A percentile compares a stretch with the other conserved stretches of the same genome.
phyloP scores from a whole-genome alignment of 2,888 invertebrate species.

The Nephrotoma guestfalica region DNA sequence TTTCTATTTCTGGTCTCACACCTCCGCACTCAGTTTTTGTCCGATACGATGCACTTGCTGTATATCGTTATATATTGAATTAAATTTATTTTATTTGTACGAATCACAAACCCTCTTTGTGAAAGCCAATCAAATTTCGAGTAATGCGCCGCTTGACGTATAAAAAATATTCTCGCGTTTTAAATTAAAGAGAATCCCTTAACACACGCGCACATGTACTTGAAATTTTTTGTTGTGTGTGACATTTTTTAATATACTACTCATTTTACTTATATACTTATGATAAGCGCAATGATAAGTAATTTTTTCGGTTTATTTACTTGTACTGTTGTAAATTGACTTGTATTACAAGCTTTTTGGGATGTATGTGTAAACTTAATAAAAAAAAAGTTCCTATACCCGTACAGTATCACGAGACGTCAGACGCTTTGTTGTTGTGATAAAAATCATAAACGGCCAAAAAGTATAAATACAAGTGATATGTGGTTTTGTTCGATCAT shows the following conservation, averaged over 20 bases:
- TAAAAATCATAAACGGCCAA: background rate
- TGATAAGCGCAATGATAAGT: background rate
- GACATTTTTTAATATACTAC: background rate
- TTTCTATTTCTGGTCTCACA: too few species aligned
- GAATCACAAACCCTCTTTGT: too few species aligned
- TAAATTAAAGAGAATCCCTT: background rate
- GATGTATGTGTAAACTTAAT: background rate
- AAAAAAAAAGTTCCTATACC: background rate
- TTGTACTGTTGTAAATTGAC: background rate
- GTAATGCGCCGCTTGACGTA: too few species aligned
- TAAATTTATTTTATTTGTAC: too few species aligned
- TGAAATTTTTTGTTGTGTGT: background rate
- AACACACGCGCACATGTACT: background rate
- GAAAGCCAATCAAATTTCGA: too few species aligned
- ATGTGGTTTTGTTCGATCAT: background rate
- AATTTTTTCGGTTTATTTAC: background rate
- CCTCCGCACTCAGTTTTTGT: too few species aligned
- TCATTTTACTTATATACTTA: background rate
- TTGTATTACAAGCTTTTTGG: background rate
- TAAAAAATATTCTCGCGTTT: background rate
- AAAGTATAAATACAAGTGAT: background rate
- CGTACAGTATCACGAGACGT: background rate
- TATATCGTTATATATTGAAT: too few species aligned
- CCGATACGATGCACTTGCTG: too few species aligned
- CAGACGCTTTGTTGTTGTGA: background rate